Conservation (phyloP, 2,797 vertebrate species). For the Scolopax rusticola region DNA sequence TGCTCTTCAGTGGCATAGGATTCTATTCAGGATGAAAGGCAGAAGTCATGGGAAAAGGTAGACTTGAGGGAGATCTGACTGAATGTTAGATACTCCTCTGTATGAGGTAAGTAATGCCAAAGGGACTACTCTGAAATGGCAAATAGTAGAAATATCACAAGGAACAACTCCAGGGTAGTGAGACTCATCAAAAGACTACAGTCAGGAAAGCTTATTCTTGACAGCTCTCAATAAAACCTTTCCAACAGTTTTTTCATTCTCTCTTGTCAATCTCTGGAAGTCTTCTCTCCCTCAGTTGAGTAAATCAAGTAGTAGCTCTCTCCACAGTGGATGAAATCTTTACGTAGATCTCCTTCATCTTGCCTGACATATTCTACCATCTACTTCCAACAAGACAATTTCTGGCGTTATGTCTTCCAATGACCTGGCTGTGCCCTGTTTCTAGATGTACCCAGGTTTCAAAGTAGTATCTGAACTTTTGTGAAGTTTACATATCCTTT, state of each 20-base stretch:
- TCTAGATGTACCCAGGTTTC: neutral
- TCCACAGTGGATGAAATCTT: neutral
- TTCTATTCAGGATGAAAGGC: neutral
- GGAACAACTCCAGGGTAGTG: neutral
- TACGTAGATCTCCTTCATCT: neutral
- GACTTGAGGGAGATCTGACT: neutral
- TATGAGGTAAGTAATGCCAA: neutral
- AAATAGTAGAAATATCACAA: neutral
- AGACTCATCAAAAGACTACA: neutral
- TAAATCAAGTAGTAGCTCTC: neutral
- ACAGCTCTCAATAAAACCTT: neutral
- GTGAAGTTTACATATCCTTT: neutral
- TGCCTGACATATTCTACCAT: neutral
- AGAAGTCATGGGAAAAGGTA: neutral
- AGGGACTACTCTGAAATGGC: neutral
- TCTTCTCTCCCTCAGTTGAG: neutral
- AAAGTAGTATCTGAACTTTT: neutral
- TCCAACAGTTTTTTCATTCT: neutral
- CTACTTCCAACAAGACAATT: neutral
- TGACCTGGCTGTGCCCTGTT: neutral
- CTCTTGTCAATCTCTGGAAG: neutral
- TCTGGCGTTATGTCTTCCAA: neutral
- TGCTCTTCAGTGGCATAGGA: neutral
- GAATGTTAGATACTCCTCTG: neutral
- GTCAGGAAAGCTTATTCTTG: neutral